Evolutionary conservation across 2,113 vertebrate species (phyloP), one percentile per base, ranked within the genome.

Genomic region (Callipepla californica): DNA sequence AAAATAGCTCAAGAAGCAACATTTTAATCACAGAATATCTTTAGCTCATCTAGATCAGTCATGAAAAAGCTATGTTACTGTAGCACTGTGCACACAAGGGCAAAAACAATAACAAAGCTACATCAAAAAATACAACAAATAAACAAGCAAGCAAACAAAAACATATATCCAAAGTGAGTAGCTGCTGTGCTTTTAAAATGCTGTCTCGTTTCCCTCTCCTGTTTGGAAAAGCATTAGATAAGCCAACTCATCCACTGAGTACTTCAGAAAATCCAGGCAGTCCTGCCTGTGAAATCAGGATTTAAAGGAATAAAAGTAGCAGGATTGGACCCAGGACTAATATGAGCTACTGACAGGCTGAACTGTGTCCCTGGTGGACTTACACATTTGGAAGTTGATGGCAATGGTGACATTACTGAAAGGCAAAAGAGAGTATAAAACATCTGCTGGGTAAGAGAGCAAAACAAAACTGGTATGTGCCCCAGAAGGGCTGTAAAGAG

Each of bases 341-440:
- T 70, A 82, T 44, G 47, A 58, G 16, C 20, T 58, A 22, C 38
- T 77, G 79, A 83, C 61, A 85, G 67, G 59, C 45, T 89, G 79
- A 85, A 30, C 68, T 42, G 44, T 68, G 51, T 93, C 82, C 72
- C 92, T 68, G 14, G 65, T 91, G 80, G 76, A 96, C 65, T 80
- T 93, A 34, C 0, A 57, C 23, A 79, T 91, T 93, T 80, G 83
- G 85, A 94, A 85, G 79, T 18, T 94, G 93, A 94, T 93, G 72
- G 62, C 82, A 61, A 87, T 82, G 65, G 58, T 89, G 87, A 91
- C 79, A 92, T 94, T 95, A 95, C 84, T 87, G 84, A 96, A 94
- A 95, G 84, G 74, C 75, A 93, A 93, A 95, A 92, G 79, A 51
- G 75, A 96, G 51, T 80, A 85, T 91, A 93, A 87, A 97, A 83